Base-by-base conservation (phyloP, 2,888 invertebrate species). In the Tridacna gigas region DNA sequence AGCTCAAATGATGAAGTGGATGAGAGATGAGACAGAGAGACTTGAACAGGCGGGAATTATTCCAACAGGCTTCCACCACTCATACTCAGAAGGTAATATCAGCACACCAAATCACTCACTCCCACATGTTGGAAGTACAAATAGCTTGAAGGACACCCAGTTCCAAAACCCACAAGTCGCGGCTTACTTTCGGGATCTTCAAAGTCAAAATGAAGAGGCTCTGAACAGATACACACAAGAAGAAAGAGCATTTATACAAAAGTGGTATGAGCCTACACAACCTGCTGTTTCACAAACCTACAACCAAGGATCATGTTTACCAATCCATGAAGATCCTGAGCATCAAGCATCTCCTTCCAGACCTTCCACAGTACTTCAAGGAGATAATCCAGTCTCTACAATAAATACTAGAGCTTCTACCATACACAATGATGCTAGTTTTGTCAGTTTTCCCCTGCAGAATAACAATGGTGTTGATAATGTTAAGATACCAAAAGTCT, bases 91-190 rank as follows among this genome's bases (percentile, higher is more conserved):
- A 51, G 51, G 71, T 18, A 51, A 51, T 12, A 13, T 71, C 0
- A 71, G 51, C 20, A 51, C 71, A 12, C 71, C 71, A 13, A 51
- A 71, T n/a, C 71, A 71, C 51, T 51, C 71, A 12, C 71, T 71
- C 1, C 71, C 51, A 12, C 71, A 71, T 51, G 18, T 51, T n/a
- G 26, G 25, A n/a, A 77, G 77, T n/a, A 37, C 60, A 11, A 20
- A 48, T 12, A 77, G 69, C n/a, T 25, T 77, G n/a, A 69, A 77
- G 37, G 67, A 67, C 26, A 48, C 66, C 15, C 51, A 48, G n/a
- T 20, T 22, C 11, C 77, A 77, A 69, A 77, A 77, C 26, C 77
- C 65, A 2, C 18, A 66, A 66, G 77, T 66, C 25, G 66, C 65
- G 20, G 51, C 45, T 3, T 77, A 77, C n/a, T 77, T 77, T 26